Percentiles rank a stretch among this genome's conserved stretches.
These are phyloP conservation scores for Chaenocephalus aceratus DNA, from an alignment of 2,113 vertebrate genomes.

Conservation along the genomic window DNA sequence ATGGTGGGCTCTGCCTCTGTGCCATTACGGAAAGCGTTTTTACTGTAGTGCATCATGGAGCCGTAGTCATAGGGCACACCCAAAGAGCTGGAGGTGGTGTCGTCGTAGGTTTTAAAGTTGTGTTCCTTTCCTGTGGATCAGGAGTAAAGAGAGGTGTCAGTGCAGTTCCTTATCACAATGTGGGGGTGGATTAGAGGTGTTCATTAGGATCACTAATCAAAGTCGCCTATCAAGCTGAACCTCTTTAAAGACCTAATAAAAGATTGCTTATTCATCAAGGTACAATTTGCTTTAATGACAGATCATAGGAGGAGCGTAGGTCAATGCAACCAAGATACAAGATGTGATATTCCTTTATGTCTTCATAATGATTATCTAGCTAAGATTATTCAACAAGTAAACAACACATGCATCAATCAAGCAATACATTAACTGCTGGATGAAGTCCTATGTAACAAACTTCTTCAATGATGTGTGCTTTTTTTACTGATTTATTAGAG, in stretches of 20 bases:
- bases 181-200: background rate
- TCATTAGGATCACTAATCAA: background rate
- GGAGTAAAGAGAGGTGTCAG: background rate
- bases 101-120: conserved; percentile 89
- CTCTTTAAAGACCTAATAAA: background rate
- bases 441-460: background rate
- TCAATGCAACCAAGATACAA: background rate
- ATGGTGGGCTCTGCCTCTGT: conserved; percentile 88
- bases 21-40: conserved; percentile 88
- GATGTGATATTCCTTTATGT: background rate
- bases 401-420: background rate
- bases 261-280: background rate
- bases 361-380: conserved; percentile 29
- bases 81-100: conserved; percentile 83
- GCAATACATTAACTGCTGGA: conserved; percentile 2
- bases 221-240: background rate
- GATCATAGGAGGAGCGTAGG: background rate
- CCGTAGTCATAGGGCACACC: conserved; percentile 93
- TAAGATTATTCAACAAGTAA: background rate
- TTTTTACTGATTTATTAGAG: background rate
- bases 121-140: conserved; percentile 70
- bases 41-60: conserved; percentile 95
- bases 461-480: background rate
- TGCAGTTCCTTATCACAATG: background rate
- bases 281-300: background rate